Conservation (phyloP, 2,888 invertebrate genomes). For the Troides oblongomaculatus region DNA sequence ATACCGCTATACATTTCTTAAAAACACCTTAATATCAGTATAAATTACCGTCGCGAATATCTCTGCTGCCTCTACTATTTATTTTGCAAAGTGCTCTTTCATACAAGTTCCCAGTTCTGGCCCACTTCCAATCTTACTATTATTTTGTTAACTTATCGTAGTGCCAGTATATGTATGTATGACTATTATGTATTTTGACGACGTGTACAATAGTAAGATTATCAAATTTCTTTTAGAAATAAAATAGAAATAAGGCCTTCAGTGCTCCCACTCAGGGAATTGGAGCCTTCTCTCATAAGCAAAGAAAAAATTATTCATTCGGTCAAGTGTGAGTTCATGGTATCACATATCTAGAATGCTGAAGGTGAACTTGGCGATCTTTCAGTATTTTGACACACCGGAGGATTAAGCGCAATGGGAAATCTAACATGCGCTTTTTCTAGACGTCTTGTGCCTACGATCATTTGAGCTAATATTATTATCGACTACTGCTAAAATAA, state of each 20-base stretch:
- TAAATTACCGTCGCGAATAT: slow-evolving; percentile 23
- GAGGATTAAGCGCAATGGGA: too few species aligned
- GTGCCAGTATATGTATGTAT: slow-evolving; percentile 34
- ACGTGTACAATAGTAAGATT: neutral
- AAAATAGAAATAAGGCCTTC: neutral
- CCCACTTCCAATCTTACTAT: slow-evolving; percentile 38
- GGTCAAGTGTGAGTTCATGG: too few species aligned
- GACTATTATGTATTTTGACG: neutral
- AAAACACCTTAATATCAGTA: slow-evolving; percentile 23
- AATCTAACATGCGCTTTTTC: too few species aligned
- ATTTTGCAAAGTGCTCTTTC: slow-evolving; percentile 29
- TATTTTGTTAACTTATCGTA: slow-evolving; percentile 47
- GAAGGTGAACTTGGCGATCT: too few species aligned
- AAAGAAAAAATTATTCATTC: too few species aligned
- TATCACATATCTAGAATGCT: too few species aligned
- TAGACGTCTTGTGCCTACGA: too few species aligned
- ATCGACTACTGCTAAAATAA: too few species aligned
- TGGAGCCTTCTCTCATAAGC: too few species aligned
- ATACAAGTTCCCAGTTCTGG: slow-evolving; percentile 33
- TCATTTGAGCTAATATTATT: too few species aligned
- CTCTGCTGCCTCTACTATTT: slow-evolving; percentile 12
- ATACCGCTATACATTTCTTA: slow-evolving; percentile 6
- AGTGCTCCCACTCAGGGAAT: too few species aligned
- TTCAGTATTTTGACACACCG: too few species aligned
- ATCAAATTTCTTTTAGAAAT: slow-evolving; percentile 14